phyloP scores from a whole-genome alignment of 2,113 vertebrate genomes.

The Cnemophilus loriae region DNA sequence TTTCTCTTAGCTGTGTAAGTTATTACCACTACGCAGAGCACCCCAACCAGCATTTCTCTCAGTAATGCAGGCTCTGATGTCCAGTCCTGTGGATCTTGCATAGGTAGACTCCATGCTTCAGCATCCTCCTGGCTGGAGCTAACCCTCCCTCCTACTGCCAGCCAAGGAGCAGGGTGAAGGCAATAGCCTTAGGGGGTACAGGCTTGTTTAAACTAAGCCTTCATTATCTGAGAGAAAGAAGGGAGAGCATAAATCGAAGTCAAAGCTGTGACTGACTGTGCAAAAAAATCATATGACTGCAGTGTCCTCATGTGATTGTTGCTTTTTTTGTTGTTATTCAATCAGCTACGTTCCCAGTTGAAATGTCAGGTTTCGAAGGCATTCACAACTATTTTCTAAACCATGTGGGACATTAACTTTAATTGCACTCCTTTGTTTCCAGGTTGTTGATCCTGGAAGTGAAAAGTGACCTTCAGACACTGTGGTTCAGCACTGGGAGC shows the following conservation, averaged over 20 bases:
- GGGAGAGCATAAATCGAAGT: constrained; percentile 6
- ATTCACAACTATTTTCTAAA: constrained; percentile 12
- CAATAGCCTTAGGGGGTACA: neutral
- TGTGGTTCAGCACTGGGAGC: neutral
- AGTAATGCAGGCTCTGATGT: neutral
- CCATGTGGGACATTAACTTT: neutral
- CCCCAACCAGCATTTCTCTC: neutral
- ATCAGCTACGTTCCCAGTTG: neutral
- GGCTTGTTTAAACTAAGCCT: constrained; percentile 45
- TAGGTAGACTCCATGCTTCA: neutral
- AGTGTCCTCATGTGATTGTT: constrained; percentile 49
- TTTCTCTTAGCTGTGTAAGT: neutral
- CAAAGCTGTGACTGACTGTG: constrained; percentile 19
- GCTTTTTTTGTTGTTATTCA: neutral
- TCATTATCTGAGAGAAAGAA: constrained; percentile 30
- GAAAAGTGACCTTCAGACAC: constrained; percentile 24
- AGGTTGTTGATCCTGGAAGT: constrained; percentile 14
- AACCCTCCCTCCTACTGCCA: neutral
- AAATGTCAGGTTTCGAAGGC: constrained; percentile 7
- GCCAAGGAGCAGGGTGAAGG: neutral
- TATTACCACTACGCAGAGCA: neutral
- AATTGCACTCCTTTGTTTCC: constrained; percentile 10
- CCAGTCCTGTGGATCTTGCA: neutral
- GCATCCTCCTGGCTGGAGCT: neutral
- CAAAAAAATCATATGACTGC: constrained; percentile 49